Conservation (phyloP, 2,113 vertebrate genomes). For the Sander lucioperca region DNA sequence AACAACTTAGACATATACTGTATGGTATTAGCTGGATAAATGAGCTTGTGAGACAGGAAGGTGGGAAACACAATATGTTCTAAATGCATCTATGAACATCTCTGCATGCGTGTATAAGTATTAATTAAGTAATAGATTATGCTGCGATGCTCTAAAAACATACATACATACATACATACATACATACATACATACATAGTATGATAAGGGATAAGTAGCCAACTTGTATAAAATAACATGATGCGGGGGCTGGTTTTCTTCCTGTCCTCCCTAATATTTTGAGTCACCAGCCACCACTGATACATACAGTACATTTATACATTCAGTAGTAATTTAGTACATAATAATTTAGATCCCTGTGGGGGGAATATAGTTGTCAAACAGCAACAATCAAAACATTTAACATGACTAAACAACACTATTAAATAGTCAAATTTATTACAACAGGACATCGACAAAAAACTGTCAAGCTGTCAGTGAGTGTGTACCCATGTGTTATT, state of each 20-base stretch:
- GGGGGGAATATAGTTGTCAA: not conserved
- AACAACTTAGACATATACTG: not conserved
- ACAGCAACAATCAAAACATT: constrained; percentile 4
- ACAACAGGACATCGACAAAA: constrained; percentile 3
- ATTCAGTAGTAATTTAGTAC: not conserved
- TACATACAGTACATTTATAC: not conserved
- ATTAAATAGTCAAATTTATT: not conserved
- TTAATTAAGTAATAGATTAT: not conserved
- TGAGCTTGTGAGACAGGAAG: not conserved
- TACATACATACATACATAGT: no score
- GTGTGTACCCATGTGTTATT: constrained; percentile 15
- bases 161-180: no score
- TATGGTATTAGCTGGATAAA: not conserved
- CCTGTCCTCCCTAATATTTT: no score
- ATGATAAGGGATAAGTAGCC: no score
- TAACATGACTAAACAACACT: not conserved
- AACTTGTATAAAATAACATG: no score
- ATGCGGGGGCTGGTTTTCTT: no score
- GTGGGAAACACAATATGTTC: not conserved
- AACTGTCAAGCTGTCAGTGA: constrained; percentile 17
- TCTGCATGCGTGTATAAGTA: not conserved
- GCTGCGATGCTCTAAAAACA: not conserved
- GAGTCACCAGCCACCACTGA: no score
- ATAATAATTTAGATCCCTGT: not conserved
- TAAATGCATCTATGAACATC: not conserved